Evolutionary conservation across 1,140 invertebrate species (phyloP), one percentile per base, ranked within the genome.

Genomic region (Drosophila kanapiae): DNA sequence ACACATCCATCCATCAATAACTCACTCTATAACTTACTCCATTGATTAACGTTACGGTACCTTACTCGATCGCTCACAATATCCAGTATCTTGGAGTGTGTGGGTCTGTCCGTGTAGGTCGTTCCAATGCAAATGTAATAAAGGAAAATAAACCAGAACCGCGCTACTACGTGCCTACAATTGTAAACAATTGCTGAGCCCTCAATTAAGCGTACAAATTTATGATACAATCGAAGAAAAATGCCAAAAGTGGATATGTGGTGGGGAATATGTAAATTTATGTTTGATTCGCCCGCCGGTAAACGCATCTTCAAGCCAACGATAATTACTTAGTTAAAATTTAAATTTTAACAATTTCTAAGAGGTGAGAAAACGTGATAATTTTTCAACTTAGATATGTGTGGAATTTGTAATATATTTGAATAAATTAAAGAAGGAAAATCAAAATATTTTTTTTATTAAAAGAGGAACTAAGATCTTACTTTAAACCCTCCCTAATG

Each of bases 131-230:
- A 78, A 56, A 54, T 60, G 75, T 40, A 56, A 51, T 43, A 45
- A 42, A n/a, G 31, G 16, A 40, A 78, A 78, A 78, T 70, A 69
- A 78, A 61, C 54, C 75, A 78, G 64, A 69, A 78, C 48, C 48
- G 18, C 42, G 67, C 45, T 78, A 78, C 76, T 78, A 78, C 76
- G 76, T 78, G 76, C 67, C 77, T 38, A 62, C 59, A 71, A 51
- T 67, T 59, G 59, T 71, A 78, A 71, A 78, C 45, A 78, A 60
- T 48, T n/a, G 23, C 40, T 49, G 58, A 63, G 42, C 29, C 31
- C 33, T 40, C 54, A 78, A 78, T 78, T 78, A 78, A 78, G 47
- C 43, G 76, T 71, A 71, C 53, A 74, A 78, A 35, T 71, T 70
- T 64, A 78, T 70, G 59, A 72, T 61, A 56, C 60, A 71, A 47